phyloP scores from a whole-genome alignment of 2,888 invertebrate genomes.

The Calliscelio sp. region DNA sequence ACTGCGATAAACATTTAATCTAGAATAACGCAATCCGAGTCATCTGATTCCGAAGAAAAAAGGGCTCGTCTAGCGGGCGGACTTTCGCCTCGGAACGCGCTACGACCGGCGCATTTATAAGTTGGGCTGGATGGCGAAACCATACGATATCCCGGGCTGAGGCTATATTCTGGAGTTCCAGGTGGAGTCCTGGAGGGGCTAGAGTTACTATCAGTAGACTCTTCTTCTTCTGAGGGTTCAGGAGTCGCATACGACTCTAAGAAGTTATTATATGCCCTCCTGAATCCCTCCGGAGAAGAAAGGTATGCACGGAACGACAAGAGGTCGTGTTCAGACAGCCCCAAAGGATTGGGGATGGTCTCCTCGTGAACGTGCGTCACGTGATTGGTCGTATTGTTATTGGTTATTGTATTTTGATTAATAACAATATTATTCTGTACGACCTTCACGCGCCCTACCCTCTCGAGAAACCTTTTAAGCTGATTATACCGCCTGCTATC shows the following conservation, averaged over 20 bases:
- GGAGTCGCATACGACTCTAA: neutral
- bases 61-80: no score
- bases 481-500: neutral
- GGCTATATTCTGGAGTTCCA: no score
- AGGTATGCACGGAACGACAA: neutral
- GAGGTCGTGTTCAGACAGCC: neutral
- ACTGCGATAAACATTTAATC: no score
- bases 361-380: neutral
- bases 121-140: no score
- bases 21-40: no score
- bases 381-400: neutral
- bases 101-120: no score
- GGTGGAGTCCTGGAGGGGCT: no score
- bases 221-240: neutral
- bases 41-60: no score
- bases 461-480: neutral
- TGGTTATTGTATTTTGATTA: neutral
- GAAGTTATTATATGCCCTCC: neutral
- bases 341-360: neutral
- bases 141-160: no score
- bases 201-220: no score
- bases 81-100: no score
- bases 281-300: neutral
- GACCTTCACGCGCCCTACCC: neutral
- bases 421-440: neutral